phyloP scores from a whole-genome alignment of 2,888 invertebrate genomes.

The Drosophila longiperda region DNA sequence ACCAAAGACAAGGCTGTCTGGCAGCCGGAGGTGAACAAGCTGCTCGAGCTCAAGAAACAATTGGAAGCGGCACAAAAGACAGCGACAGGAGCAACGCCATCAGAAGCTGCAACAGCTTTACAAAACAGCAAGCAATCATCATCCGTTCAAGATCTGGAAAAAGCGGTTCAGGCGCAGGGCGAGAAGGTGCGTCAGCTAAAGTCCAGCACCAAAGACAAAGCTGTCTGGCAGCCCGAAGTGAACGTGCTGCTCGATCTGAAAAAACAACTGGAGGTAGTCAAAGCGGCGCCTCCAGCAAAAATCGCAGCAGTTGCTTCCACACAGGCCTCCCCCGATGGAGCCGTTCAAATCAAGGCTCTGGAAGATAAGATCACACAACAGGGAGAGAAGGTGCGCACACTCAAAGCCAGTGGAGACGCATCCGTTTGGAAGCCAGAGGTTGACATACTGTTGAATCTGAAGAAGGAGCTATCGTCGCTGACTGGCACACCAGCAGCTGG shows the following conservation, averaged over 20 bases:
- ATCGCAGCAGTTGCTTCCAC: conserved; percentile 7
- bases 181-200: conserved; percentile 92
- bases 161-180: conserved; percentile 88
- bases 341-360: conserved; percentile 84
- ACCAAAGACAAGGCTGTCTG: conserved; percentile 91
- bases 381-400: conserved; percentile 90
- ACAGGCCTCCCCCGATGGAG: conserved; percentile 17
- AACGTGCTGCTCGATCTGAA: conserved; percentile 90
- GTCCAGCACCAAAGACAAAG: conserved; percentile 90
- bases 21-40: conserved; percentile 91
- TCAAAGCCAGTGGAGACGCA: conserved; percentile 92
- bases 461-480: conserved; percentile 87
- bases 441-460: conserved; percentile 89
- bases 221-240: conserved; percentile 92
- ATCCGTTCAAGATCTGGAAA: conserved; percentile 83
- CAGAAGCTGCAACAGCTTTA: conserved; percentile 15
- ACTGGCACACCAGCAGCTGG: conserved; percentile 71
- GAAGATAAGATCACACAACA: conserved; percentile 88
- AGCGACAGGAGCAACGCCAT: neutral
- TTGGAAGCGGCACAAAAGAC: conserved; percentile 85
- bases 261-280: conserved; percentile 86
- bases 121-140: neutral
- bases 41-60: conserved; percentile 91
- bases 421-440: conserved; percentile 92
- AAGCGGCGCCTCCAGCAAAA: conserved; percentile 25